Evolutionary conservation across 2,113 vertebrate species (phyloP), one percentile per base, ranked within the genome.

Genomic region (Passer domesticus): DNA sequence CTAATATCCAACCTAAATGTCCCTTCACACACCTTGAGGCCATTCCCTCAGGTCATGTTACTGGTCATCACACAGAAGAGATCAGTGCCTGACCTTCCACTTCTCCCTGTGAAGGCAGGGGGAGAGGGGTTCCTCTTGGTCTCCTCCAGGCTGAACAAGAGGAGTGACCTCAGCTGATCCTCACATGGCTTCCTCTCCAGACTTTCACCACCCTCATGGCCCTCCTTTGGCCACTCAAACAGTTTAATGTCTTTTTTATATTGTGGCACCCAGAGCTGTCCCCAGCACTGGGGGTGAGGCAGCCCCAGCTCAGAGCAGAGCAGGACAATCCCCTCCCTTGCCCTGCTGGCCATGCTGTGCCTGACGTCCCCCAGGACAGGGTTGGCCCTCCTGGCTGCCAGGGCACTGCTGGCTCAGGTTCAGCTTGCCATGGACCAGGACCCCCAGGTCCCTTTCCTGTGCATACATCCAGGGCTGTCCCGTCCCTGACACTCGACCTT

Each of bases 231-330:
- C 35, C 16, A 11, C 2, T 11, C n/a, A 8, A 35, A 44, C 23
- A 59, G 9, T 44, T 52, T 3, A 27, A 37, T 27, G 0, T 18
- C 33, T 12, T 44, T 49, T 20, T 35, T 52, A 22, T 2, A 44
- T 8, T 68, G 21, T 18, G 3, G 53, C 5, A 2, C 31, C 25
- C 53, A 77, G 1, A 68, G 9, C 5, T 37, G 63, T 16, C 4
- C 6, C 9, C 63, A 37, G 44, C 3, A 44, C 27, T 22, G 0
- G 0, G 27, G 62, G 11, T 18, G 31, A 68, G 44, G 53, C 31
- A 0, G 0, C 9, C 17, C 22, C 72, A 67, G 60, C n/a, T 0
- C 24, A 59, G 35, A 25, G 52, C 70, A 85, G 31, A 43, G 25
- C 2, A 0, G 83, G 31, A 86, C 37, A 77, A 37, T 59, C 31